Conservation (phyloP, 2,888 invertebrate genomes). For the Nematopogon swammerdamellus region DNA sequence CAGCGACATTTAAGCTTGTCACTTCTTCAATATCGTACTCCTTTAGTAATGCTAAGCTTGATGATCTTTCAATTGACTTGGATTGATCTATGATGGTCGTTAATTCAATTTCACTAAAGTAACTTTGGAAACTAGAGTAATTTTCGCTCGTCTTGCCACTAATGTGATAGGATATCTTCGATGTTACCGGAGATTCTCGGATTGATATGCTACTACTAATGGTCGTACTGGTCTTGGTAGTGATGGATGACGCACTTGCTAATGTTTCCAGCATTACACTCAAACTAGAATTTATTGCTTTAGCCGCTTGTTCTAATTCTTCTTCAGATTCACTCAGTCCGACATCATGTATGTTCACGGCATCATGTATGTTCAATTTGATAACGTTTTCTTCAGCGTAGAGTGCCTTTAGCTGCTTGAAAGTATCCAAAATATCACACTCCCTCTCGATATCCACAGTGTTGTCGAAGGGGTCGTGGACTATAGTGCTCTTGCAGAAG, state of each 20-base stretch:
- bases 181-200: no score
- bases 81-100: neutral
- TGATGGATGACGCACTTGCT: no score
- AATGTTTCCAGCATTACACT: no score
- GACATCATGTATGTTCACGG: no score
- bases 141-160: no score
- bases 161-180: no score
- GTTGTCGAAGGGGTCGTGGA: conserved; percentile 20
- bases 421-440: conserved; percentile 19
- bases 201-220: no score
- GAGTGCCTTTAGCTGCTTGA: conserved; percentile 22
- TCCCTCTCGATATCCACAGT: conserved; percentile 19
- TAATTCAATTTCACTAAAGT: neutral
- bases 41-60: neutral
- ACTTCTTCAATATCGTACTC: neutral
- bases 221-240: no score
- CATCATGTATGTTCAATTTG: no score
- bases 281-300: no score
- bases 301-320: no score
- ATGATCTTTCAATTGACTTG: neutral
- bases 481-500: conserved; percentile 31
- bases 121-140: neutral
- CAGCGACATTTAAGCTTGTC: neutral
- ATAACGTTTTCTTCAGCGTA: conserved; percentile 21
- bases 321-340: no score